Conservation (phyloP, 1,140 invertebrate genomes). For the Venustaconcha ellipsiformis region DNA sequence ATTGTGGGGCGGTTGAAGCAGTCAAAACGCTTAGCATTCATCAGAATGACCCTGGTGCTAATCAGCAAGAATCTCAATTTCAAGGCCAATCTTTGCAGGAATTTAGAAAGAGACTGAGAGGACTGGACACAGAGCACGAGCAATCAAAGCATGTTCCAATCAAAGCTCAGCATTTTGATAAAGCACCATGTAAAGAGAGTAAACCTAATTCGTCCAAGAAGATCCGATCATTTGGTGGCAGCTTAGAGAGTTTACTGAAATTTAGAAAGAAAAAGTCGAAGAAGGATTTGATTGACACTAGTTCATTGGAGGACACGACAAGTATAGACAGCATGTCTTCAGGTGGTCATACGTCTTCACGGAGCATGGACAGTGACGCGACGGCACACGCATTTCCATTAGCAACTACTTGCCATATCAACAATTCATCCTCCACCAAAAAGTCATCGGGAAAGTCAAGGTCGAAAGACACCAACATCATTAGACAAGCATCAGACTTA, state of each 20-base stretch:
- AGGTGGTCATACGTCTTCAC: background rate
- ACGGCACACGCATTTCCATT: constrained; percentile 7
- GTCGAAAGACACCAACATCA: constrained; percentile 41
- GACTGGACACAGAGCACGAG: constrained; percentile 40
- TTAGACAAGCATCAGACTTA: constrained; percentile 47
- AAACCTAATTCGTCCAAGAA: constrained; percentile 27
- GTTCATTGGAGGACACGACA: constrained; percentile 33
- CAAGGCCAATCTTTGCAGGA: constrained; percentile 37
- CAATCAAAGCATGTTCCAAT: constrained; percentile 40
- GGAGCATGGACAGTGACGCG: background rate
- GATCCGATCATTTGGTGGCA: constrained; percentile 42
- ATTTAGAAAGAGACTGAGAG: constrained; percentile 36
- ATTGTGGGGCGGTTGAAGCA: background rate
- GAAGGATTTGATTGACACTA: constrained; percentile 22
- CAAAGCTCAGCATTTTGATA: constrained; percentile 46
- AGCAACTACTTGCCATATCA: background rate
- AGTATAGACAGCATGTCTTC: constrained; percentile 14
- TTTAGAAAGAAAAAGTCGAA: constrained; percentile 31
- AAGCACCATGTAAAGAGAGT: constrained; percentile 4
- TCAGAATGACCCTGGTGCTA: background rate
- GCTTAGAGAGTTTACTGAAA: constrained; percentile 47
- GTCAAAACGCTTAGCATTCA: background rate
- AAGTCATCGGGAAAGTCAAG: constrained; percentile 25
- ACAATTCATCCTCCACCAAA: no score
- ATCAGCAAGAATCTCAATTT: constrained; percentile 7